Percentiles rank a stretch among this genome's conserved stretches.
Evolutionary conservation across 2,113 vertebrate species (phyloP).

Genomic region (Potamarius usumacintae): DNA sequence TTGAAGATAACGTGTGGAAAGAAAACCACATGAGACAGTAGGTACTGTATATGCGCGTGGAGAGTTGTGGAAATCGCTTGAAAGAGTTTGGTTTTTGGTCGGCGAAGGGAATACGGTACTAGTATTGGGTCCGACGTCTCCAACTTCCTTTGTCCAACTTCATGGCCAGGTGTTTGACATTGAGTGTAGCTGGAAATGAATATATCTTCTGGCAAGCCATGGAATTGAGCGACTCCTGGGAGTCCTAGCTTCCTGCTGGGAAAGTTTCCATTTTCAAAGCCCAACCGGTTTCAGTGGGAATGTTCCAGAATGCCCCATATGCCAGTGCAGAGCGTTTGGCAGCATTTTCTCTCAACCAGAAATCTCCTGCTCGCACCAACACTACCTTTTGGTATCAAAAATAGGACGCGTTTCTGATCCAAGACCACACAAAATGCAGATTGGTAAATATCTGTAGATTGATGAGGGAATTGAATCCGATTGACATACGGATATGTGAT

Average conservation of each 20-base stretch:
- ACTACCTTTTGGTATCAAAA: neutral
- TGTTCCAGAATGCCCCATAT: constrained; percentile 75
- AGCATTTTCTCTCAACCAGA: constrained; percentile 61
- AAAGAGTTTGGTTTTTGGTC: neutral
- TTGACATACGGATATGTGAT: neutral
- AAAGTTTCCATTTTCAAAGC: constrained; percentile 89
- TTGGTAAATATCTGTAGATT: constrained; percentile 55
- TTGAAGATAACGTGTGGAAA: constrained; percentile 65
- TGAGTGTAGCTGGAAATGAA: constrained; percentile 80
- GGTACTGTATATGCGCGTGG: constrained; percentile 36
- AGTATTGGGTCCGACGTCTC: constrained; percentile 63
- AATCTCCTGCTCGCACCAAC: neutral
- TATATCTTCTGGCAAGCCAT: constrained; percentile 80
- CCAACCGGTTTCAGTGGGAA: constrained; percentile 76
- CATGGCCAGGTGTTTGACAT: constrained; percentile 86
- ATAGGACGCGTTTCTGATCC: no score
- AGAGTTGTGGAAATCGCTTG: constrained; percentile 8
- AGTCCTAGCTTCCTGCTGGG: constrained; percentile 82
- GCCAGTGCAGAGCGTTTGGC: constrained; percentile 72
- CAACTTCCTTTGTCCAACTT: constrained; percentile 73
- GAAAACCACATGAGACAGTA: constrained; percentile 61
- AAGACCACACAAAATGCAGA: constrained; percentile 68
- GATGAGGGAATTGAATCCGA: neutral
- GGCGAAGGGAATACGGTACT: neutral
- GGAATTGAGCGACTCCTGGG: constrained; percentile 78